Conservation (phyloP, 2,113 vertebrate genomes). For the Cercocebus atys region DNA sequence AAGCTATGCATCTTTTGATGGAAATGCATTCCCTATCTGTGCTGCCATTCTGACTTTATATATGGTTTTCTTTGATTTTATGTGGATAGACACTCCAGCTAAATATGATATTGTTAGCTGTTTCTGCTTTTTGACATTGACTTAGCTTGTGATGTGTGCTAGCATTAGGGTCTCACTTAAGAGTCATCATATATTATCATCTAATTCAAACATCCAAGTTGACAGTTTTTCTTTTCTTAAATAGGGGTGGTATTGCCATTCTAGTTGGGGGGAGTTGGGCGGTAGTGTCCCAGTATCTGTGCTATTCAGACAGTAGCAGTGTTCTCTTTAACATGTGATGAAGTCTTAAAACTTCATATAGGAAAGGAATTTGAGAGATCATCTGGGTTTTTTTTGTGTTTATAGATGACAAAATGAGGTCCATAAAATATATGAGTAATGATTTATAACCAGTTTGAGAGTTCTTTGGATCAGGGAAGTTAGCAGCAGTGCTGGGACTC, state of each 20-base stretch:
- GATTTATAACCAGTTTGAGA: background rate
- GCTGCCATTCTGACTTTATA: background rate
- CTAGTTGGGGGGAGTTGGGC: background rate
- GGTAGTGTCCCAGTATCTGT: background rate
- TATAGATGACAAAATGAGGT: background rate
- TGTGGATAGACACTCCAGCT: background rate
- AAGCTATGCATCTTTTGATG: background rate
- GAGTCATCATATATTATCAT: background rate
- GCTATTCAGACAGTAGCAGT: background rate
- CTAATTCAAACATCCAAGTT: background rate
- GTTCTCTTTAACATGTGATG: background rate
- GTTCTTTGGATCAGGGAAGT: background rate
- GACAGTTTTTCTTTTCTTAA: background rate
- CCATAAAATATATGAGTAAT: background rate
- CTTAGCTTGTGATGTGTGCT: conserved; percentile 16
- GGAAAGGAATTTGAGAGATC: background rate
- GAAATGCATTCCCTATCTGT: background rate
- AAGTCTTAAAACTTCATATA: conserved; percentile 39
- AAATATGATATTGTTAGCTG: background rate
- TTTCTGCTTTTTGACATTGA: conserved; percentile 14
- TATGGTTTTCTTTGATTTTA: background rate
- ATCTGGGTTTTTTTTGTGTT: background rate
- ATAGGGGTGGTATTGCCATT: background rate
- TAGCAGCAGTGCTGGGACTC: background rate
- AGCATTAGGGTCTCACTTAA: background rate